Conservation (phyloP, 2,888 invertebrate species). For the Bellardia bayeri region DNA sequence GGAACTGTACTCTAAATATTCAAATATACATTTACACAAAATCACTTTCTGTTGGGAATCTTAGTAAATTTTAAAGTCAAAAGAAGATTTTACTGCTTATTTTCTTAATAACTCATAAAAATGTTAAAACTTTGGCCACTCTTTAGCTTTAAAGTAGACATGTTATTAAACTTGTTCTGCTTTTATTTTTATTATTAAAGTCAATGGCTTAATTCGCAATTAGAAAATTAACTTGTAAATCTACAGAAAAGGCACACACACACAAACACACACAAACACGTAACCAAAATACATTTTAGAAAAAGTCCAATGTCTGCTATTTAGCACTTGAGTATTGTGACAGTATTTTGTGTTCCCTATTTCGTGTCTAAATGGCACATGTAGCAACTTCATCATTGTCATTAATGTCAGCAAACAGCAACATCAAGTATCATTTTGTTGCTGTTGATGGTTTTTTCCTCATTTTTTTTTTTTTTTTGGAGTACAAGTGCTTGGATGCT, state of each 20-base stretch:
- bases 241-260: slow-evolving; percentile 27
- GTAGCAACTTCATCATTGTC: slow-evolving; percentile 64
- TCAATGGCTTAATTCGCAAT: slow-evolving; percentile 66
- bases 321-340: slow-evolving; percentile 63
- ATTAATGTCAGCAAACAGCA: slow-evolving; percentile 53
- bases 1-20: no score
- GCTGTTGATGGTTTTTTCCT: slow-evolving; percentile 10
- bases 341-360: slow-evolving; percentile 60
- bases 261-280: not conserved
- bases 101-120: not conserved
- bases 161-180: slow-evolving; percentile 16
- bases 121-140: not conserved
- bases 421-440: slow-evolving; percentile 56
- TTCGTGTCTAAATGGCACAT: slow-evolving; percentile 63
- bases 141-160: not conserved
- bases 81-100: not conserved
- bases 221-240: slow-evolving; percentile 59
- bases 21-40: no score
- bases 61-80: not conserved
- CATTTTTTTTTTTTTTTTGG: slow-evolving; percentile 47
- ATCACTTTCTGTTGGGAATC: no score
- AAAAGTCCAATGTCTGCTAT: slow-evolving; percentile 66
- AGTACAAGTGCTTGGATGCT: slow-evolving; percentile 51
- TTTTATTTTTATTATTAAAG: slow-evolving; percentile 23
- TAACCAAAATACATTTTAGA: slow-evolving; percentile 16